A percentile compares a stretch with the other conserved stretches of the same genome.
phyloP scores from a whole-genome alignment of 2,888 invertebrate species.

The Xanthia togata region DNA sequence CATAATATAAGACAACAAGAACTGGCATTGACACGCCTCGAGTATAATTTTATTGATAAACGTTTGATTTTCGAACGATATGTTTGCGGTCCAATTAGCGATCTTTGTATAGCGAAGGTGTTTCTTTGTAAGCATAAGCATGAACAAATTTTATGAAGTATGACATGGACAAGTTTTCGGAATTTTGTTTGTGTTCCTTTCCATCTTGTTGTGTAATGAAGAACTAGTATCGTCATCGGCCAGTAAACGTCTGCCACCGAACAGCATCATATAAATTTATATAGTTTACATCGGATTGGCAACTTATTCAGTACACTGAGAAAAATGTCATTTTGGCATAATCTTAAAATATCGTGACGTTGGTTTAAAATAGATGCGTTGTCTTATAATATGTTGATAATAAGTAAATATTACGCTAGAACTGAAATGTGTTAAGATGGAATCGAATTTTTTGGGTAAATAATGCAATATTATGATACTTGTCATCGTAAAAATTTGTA shows the following conservation, averaged over 20 bases:
- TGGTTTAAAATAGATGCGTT: no score
- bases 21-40: conserved; percentile 54
- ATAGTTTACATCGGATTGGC: conserved; percentile 14
- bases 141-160: conserved; percentile 29
- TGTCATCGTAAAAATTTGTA: no score
- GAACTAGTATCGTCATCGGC: conserved; percentile 6
- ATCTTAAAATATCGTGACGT: no score
- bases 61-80: conserved; percentile 48
- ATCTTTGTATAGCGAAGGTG: conserved; percentile 24
- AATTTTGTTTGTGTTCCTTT: conserved; percentile 46
- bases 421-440: no score
- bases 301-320: conserved; percentile 11
- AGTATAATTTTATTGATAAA: conserved; percentile 55
- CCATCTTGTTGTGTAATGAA: conserved; percentile 43
- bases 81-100: conserved; percentile 72
- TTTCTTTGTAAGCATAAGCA: conserved; percentile 24
- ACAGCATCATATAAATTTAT: conserved; percentile 8
- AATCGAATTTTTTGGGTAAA: no score
- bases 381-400: no score
- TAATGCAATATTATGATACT: no score
- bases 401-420: no score
- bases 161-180: conserved; percentile 21
- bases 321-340: no score
- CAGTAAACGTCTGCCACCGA: conserved; percentile 12
- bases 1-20: conserved; percentile 30